A percentile compares a stretch with the other conserved stretches of the same genome.
phyloP scores from a whole-genome alignment of 1,140 invertebrate genomes.

The Rhynchophorus ferrugineus region DNA sequence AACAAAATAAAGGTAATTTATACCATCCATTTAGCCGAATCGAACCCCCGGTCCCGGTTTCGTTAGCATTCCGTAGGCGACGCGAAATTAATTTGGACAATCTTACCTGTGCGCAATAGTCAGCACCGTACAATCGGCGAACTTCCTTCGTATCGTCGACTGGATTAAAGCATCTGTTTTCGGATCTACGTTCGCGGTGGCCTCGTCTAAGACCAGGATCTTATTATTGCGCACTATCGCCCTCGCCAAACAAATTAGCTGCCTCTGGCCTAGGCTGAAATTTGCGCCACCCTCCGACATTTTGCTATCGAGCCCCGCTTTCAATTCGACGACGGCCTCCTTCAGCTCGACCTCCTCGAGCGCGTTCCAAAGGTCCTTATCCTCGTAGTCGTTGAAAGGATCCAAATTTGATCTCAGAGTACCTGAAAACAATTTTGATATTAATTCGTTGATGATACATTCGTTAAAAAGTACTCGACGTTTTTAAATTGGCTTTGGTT shows the following conservation, averaged over 20 bases:
- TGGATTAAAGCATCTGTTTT: slow-evolving; percentile 58
- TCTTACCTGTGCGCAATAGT: slow-evolving; percentile 52
- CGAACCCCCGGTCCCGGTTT: too few relatives aligned
- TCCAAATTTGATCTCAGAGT: slow-evolving; percentile 58
- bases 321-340: slow-evolving; percentile 38
- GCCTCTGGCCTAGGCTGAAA: slow-evolving; percentile 65
- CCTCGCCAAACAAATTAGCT: slow-evolving; percentile 67
- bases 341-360: slow-evolving; percentile 53
- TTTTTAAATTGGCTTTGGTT: too few relatives aligned
- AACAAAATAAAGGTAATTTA: too few relatives aligned
- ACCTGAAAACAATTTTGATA: slow-evolving; percentile 12
- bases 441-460: too few relatives aligned
- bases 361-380: slow-evolving; percentile 54
- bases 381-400: slow-evolving; percentile 53
- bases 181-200: slow-evolving; percentile 64
- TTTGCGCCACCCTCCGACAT: slow-evolving; percentile 56
- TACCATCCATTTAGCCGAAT: too few relatives aligned
- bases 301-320: slow-evolving; percentile 40
- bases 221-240: slow-evolving; percentile 60
- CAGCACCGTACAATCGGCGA: slow-evolving; percentile 54
- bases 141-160: slow-evolving; percentile 52
- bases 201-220: slow-evolving; percentile 64
- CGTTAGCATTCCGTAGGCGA: too few relatives aligned
- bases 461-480: too few relatives aligned
- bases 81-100: too few relatives aligned